Evolutionary conservation across 2,888 invertebrate genomes (phyloP).

Genomic region (Lypha dubia): DNA sequence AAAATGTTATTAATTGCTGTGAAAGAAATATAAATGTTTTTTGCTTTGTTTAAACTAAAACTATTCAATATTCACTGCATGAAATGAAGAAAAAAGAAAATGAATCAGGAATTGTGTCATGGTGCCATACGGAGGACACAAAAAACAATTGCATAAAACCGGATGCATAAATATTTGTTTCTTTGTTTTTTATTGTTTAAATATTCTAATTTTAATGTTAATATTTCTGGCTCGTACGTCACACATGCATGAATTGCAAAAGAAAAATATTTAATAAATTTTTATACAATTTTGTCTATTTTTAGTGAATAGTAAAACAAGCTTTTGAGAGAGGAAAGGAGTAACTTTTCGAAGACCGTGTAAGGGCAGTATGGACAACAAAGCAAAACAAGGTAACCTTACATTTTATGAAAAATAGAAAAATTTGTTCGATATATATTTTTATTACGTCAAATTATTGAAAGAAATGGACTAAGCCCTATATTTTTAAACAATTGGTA

Average conservation of each 20-base stretch:
- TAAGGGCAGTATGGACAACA: too few relatives aligned
- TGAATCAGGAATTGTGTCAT: slow-evolving; percentile 55
- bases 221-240: slow-evolving; percentile 18
- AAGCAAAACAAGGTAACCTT: too few relatives aligned
- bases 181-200: slow-evolving; percentile 33
- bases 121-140: slow-evolving; percentile 46
- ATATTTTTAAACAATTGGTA: too few relatives aligned
- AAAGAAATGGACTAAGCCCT: too few relatives aligned
- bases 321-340: background rate
- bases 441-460: too few relatives aligned
- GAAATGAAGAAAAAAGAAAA: background rate
- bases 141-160: slow-evolving; percentile 48
- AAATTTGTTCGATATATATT: too few relatives aligned
- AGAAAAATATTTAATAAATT: background rate
- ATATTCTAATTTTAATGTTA: slow-evolving; percentile 43
- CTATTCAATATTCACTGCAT: background rate
- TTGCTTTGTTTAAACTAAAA: background rate
- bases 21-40: background rate
- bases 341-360: too few relatives aligned
- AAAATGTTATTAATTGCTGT: slow-evolving; percentile 15
- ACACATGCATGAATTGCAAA: background rate
- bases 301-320: background rate
- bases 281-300: slow-evolving; percentile 6
- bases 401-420: too few relatives aligned
- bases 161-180: slow-evolving; percentile 58